phyloP scores from a whole-genome alignment of 2,797 vertebrate species.

The Allobates femoralis region DNA sequence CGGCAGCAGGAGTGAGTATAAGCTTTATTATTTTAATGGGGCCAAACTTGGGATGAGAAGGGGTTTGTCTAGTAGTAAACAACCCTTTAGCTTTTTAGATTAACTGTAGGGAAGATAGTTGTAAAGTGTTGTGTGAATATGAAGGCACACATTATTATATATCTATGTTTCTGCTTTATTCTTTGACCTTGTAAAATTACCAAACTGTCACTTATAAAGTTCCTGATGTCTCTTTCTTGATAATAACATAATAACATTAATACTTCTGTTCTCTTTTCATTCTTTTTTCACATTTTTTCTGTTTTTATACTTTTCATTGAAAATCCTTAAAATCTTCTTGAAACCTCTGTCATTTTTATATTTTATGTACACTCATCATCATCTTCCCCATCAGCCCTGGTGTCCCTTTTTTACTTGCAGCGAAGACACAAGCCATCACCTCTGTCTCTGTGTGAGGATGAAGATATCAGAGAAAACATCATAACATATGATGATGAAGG shows the following conservation, averaged over 20 bases:
- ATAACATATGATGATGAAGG: constrained; percentile 89
- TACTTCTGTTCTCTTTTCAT: constrained; percentile 20
- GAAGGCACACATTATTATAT: neutral
- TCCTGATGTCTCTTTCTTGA: too few species aligned
- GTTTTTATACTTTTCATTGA: neutral
- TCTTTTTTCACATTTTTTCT: neutral
- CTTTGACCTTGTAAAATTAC: neutral
- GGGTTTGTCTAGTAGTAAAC: too few species aligned
- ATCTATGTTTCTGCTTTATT: neutral
- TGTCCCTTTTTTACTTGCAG: constrained; percentile 78
- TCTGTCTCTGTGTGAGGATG: constrained; percentile 80
- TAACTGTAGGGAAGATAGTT: too few species aligned
- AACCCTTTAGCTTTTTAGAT: too few species aligned
- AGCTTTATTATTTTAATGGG: too few species aligned
- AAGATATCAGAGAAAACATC: constrained; percentile 78
- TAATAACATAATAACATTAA: neutral
- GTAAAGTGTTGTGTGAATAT: too few species aligned
- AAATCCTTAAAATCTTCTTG: neutral
- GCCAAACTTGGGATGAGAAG: too few species aligned
- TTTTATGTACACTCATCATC: neutral
- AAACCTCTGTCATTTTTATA: neutral
- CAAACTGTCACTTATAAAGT: neutral
- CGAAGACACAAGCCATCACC: constrained; percentile 82
- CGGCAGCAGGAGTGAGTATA: too few species aligned
- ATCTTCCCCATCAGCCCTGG: constrained; percentile 77